Percentiles rank a stretch among this genome's conserved stretches.
Evolutionary conservation across 2,797 vertebrate genomes (phyloP).

Genomic region (Gallinago stenura): DNA sequence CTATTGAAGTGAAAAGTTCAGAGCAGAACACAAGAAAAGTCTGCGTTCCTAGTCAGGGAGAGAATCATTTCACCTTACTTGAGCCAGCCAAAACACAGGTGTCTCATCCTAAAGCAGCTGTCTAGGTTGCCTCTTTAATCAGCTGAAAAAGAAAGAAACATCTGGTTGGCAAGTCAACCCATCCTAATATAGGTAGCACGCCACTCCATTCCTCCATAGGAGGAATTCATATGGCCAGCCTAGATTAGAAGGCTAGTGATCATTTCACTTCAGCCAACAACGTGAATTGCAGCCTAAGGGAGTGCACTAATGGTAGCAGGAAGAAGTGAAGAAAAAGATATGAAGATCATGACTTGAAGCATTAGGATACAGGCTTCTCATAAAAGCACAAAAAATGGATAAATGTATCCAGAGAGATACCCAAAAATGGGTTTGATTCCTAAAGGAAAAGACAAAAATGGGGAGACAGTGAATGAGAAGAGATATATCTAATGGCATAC

Average conservation of each 20-base stretch:
- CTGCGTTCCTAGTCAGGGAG: neutral
- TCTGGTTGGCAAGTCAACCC: neutral
- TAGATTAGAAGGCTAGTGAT: neutral
- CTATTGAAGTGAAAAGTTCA: neutral
- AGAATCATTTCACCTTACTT: neutral
- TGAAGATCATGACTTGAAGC: neutral
- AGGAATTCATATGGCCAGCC: neutral
- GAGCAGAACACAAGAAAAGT: neutral
- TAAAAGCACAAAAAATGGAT: neutral
- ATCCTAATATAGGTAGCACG: neutral
- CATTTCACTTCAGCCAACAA: neutral
- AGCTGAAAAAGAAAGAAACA: neutral
- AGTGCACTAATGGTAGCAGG: neutral
- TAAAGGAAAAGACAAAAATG: neutral
- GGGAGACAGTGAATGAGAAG: neutral
- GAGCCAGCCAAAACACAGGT: neutral
- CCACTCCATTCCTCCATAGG: neutral
- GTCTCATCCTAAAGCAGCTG: neutral
- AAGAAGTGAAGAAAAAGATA: neutral
- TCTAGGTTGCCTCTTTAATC: neutral
- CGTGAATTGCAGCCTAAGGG: neutral
- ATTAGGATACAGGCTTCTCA: neutral
- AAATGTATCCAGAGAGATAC: neutral
- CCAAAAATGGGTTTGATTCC: neutral
- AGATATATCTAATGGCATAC: neutral